Base-by-base conservation (phyloP, 2,888 invertebrate species). In the Orthosia gothica region DNA sequence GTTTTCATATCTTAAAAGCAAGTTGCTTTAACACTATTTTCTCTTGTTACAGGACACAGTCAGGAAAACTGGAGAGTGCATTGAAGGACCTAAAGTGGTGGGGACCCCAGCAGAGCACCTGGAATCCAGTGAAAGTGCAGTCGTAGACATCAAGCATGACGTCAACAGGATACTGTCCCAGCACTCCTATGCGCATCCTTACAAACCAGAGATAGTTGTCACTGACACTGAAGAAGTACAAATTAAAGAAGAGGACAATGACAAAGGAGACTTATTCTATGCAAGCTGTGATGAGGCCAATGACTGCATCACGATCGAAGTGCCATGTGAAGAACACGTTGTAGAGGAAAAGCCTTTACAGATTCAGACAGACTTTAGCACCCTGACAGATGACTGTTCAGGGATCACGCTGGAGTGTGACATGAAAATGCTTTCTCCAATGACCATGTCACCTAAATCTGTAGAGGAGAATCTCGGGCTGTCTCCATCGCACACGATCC, bases 21-120 rank as follows among this genome's bases (percentile, higher is more conserved):
- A 50, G 1, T 68, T 50, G 23, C 15, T 64, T 16, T 13, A 79
- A 52, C n/a, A 57, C 7, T 13, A 4, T 32, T 59, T 68, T 55
- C 4, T 74, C 55, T 91, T 90, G 86, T 89, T 85, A 3, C 84
- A 96, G 96, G 92, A 92, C 92, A 63, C 94, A 95, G 88, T 87
- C 93, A 74, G 94, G 93, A 83, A 92, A 91, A 71, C 89, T 96
- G 82, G 93, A 95, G 92, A 94, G 88, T 91, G 95, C 92, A 58
- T 91, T 96, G 76, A 95, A 97, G 88, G 97, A 97, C 93, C 96
- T 97, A 91, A 98, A 98, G 89, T 98, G 98, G 98, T 98, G 98
- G 98, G 98, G 98, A 81, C 98, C 98, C 68, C 98, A 98, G 91
- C 98, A 98, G 95, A 98, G 97, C 94, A 98, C 97, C 89, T 98